These are phyloP conservation scores for Epizoanthus scotinus DNA, from an alignment of 92 coral and sea anemone species.

Conservation along the genomic window DNA sequence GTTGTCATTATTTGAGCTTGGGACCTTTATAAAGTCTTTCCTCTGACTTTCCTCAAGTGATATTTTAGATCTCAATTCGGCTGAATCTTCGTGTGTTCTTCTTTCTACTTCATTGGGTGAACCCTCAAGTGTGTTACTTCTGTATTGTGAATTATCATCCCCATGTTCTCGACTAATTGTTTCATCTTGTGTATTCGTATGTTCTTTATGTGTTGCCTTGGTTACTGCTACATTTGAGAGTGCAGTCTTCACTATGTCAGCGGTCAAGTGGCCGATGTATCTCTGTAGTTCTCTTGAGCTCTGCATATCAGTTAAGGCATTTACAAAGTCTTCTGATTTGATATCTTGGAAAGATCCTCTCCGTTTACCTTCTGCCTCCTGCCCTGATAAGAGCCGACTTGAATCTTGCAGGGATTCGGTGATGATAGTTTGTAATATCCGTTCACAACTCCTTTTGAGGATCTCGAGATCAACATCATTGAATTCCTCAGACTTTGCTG, in stretches of 20 bases:
- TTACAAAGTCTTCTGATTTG: slow-evolving; percentile 23
- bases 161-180: not conserved
- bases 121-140: not conserved
- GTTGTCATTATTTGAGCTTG: too few relatives aligned
- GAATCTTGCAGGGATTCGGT: slow-evolving; percentile 79
- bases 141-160: not conserved
- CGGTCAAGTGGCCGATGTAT: slow-evolving; percentile 75
- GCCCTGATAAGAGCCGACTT: slow-evolving; percentile 23
- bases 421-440: slow-evolving; percentile 72
- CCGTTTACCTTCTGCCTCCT: slow-evolving; percentile 5
- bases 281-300: slow-evolving; percentile 65
- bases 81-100: not conserved
- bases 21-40: too few relatives aligned
- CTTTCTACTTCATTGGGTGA: not conserved
- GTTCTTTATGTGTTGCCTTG: slow-evolving; percentile 3
- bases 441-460: slow-evolving; percentile 71
- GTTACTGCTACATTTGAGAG: slow-evolving; percentile 57
- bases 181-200: slow-evolving; percentile 1
- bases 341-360: slow-evolving; percentile 20
- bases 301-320: slow-evolving; percentile 56
- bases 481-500: slow-evolving; percentile 54
- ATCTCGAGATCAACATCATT: slow-evolving; percentile 64
- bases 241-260: slow-evolving; percentile 78
- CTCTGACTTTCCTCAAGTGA: too few relatives aligned
- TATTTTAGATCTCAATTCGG: too few relatives aligned